These are phyloP conservation scores for Turritopsis rubra DNA, from an alignment of 30 jellyfish, hydroid and myxozoan genomes.

Conservation along the genomic window DNA sequence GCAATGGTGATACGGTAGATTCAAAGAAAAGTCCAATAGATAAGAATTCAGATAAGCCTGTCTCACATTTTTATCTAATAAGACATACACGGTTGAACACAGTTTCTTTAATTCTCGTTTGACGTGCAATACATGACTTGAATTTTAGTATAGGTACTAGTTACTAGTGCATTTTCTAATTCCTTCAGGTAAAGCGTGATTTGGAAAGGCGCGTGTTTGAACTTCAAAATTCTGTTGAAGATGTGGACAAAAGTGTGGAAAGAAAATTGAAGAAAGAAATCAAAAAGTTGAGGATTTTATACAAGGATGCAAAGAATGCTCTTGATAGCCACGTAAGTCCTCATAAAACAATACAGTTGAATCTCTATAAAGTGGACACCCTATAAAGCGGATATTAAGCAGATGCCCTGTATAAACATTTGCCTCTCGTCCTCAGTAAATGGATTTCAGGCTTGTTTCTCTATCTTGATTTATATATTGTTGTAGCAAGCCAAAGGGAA, in stretches of 20 bases:
- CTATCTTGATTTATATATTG: neutral
- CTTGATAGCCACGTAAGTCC: conserved; percentile 61
- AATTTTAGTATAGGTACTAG: too few species aligned
- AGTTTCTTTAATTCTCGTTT: too few species aligned
- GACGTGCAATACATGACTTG: too few species aligned
- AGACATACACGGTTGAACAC: too few species aligned
- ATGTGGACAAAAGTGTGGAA: conserved; percentile 70
- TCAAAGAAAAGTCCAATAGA: too few species aligned
- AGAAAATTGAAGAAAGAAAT: conserved; percentile 63
- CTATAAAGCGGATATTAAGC: too few species aligned
- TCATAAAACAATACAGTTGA: neutral
- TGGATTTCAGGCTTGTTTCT: neutral
- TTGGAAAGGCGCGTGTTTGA: conserved; percentile 73
- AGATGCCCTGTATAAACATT: neutral
- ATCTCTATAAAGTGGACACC: too few species aligned
- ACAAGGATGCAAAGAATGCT: conserved; percentile 88
- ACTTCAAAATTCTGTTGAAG: conserved; percentile 56
- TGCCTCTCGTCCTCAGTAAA: neutral
- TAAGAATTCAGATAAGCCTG: too few species aligned
- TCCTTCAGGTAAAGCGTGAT: conserved; percentile 69
- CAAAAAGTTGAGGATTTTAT: conserved; percentile 49
- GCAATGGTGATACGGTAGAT: too few species aligned
- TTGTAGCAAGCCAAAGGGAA: conserved; percentile 5
- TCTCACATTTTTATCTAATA: too few species aligned
- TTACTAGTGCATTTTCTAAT: too few species aligned